Base-by-base conservation (phyloP, 2,113 vertebrate species). In the Rutilus rutilus region DNA sequence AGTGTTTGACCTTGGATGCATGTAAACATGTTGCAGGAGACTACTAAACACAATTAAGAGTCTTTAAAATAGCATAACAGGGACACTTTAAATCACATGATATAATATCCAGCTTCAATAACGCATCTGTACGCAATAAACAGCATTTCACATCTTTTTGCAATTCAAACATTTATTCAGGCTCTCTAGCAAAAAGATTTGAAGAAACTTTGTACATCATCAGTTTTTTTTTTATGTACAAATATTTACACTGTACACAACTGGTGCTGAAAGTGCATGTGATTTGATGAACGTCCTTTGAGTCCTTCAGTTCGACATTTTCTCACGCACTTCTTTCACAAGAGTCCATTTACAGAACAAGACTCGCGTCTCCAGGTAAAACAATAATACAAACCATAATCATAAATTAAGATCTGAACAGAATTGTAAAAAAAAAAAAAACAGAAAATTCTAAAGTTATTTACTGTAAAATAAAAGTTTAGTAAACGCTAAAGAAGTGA, bases 191-290 rank as follows among this genome's bases (percentile, higher is more conserved):
- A 87, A 59, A 85, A 84, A 87, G 85, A 90, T 85, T 85, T 69
- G 82, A 89, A 82, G 62, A 90, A 89, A 60, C 84, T 92, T 90
- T 94, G 79, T 93, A 94, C 92, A 95, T 88, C 25, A 75, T 88
- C 86, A 25, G 8, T 25, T 62, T 42, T 86, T 62, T 42, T 86
- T 91, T 87, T 76, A 83, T 88, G 86, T 88, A 93, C 90, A 94
- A 92, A 89, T 93, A 94, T 93, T 93, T 93, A 95, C 93, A 95
- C 85, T 90, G 92, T 93, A 93, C 92, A 95, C 83, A 64, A 30
- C 27, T 23, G 50, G 47, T 57, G 52, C 15, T 15, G 50, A 52
- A 52, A 15, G 50, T 5, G 50, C 50, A 52, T 17, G 50, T 17
- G 50, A 52, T 52, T 1, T 17, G 50, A 17, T 17, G 15, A 9